Conservation (phyloP, 2,797 vertebrate species). For the Heteromormyrus szaboi region DNA sequence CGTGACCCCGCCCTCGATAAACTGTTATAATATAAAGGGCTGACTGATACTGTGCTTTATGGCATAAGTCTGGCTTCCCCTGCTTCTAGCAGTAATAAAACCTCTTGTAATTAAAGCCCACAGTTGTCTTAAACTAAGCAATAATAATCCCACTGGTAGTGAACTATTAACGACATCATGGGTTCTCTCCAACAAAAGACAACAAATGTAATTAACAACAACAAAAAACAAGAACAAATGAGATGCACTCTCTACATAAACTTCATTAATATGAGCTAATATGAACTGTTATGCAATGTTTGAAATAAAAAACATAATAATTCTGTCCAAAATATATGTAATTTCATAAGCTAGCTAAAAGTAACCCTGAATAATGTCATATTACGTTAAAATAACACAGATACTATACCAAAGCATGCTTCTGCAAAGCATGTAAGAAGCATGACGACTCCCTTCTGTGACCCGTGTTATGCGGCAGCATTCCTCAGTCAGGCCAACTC, state of each 20-base stretch:
- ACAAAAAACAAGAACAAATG: background rate
- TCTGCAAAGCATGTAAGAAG: background rate
- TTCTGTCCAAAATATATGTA: background rate
- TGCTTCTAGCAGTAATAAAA: background rate
- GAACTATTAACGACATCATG: background rate
- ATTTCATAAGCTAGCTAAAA: background rate
- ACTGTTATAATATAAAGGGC: background rate
- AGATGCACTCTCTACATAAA: background rate
- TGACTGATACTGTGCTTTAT: background rate
- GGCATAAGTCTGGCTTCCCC: background rate
- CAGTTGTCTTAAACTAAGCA: background rate
- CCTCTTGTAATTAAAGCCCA: background rate
- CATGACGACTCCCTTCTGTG: background rate
- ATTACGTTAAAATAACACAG: background rate
- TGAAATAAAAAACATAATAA: background rate
- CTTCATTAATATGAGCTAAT: background rate
- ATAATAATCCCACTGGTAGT: background rate
- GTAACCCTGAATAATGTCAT: background rate
- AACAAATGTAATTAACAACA: background rate
- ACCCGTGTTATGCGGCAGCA: background rate
- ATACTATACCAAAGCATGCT: background rate
- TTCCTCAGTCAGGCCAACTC: background rate
- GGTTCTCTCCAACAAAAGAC: background rate
- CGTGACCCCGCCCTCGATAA: background rate
- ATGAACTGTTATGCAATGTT: background rate